phyloP scores from a whole-genome alignment of 2,113 vertebrate genomes.

The Upupa epops region DNA sequence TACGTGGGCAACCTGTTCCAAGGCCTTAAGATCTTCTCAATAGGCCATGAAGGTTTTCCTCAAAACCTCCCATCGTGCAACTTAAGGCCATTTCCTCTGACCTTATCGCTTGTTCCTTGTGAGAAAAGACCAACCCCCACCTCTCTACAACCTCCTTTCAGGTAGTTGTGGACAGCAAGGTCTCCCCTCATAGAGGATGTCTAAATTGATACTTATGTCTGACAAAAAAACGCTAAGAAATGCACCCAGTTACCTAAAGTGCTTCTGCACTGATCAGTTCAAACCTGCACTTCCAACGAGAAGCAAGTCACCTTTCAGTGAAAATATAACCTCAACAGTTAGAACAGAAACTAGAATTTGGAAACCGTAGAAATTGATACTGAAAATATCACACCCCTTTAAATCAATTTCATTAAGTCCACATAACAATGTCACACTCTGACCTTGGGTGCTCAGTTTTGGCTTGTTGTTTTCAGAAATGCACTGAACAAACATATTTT shows the following conservation, averaged over 20 bases:
- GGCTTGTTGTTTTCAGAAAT: not conserved
- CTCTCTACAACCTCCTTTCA: too few relatives aligned
- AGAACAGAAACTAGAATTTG: not conserved
- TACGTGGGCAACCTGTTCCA: too few relatives aligned
- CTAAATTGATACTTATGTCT: not conserved
- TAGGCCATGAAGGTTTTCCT: too few relatives aligned
- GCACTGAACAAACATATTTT: not conserved
- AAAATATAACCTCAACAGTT: not conserved
- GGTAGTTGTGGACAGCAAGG: too few relatives aligned
- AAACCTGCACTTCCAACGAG: not conserved
- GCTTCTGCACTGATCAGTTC: not conserved
- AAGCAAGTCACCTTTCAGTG: not conserved
- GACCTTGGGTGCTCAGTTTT: not conserved
- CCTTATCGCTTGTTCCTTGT: too few relatives aligned
- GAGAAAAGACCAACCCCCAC: too few relatives aligned
- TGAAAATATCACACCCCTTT: not conserved
- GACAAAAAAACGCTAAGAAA: not conserved
- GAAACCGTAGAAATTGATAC: not conserved
- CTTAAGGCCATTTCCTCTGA: too few relatives aligned
- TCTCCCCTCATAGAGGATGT: not conserved
- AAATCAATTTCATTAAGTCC: not conserved
- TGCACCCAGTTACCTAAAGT: not conserved
- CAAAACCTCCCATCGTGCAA: too few relatives aligned
- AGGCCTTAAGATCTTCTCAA: too few relatives aligned
- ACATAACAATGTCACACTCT: not conserved